Conservation (phyloP, 2,113 vertebrate genomes). For the Chaetodon auriga region DNA sequence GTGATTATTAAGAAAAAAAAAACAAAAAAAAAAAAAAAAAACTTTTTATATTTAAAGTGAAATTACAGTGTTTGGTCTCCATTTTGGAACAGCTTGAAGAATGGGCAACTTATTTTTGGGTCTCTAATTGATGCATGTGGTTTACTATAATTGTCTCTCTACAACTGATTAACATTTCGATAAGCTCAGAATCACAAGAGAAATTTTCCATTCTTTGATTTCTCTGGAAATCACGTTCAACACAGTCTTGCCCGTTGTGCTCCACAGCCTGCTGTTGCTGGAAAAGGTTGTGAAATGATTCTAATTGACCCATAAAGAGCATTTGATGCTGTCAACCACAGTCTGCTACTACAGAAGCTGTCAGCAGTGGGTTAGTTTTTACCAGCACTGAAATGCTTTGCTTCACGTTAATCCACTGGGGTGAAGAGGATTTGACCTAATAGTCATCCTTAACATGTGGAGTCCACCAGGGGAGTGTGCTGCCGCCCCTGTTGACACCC, state of each 20-base stretch:
- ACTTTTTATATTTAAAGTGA: slow-evolving; percentile 22
- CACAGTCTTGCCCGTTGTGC: not conserved
- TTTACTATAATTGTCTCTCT: not conserved
- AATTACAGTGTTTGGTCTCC: slow-evolving; percentile 1
- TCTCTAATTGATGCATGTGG: not conserved
- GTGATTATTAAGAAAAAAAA: not conserved
- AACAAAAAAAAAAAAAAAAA: too few relatives aligned
- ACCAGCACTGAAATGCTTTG: not conserved
- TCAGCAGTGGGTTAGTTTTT: not conserved
- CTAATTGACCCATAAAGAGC: not conserved
- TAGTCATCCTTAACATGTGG: not conserved
- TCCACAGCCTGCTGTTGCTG: not conserved
- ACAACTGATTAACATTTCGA: not conserved
- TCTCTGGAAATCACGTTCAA: not conserved
- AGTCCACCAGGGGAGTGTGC: slow-evolving; percentile 22
- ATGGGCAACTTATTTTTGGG: slow-evolving; percentile 7
- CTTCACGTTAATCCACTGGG: not conserved
- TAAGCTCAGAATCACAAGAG: not conserved
- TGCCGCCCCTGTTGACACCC: not conserved
- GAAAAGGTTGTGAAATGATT: not conserved
- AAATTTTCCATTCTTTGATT: not conserved
- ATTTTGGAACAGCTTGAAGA: slow-evolving; percentile 19
- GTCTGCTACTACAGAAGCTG: not conserved
- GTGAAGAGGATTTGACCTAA: not conserved
- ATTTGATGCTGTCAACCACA: not conserved